Conservation (phyloP, 2,888 invertebrate species). For the Myathropa florea region DNA sequence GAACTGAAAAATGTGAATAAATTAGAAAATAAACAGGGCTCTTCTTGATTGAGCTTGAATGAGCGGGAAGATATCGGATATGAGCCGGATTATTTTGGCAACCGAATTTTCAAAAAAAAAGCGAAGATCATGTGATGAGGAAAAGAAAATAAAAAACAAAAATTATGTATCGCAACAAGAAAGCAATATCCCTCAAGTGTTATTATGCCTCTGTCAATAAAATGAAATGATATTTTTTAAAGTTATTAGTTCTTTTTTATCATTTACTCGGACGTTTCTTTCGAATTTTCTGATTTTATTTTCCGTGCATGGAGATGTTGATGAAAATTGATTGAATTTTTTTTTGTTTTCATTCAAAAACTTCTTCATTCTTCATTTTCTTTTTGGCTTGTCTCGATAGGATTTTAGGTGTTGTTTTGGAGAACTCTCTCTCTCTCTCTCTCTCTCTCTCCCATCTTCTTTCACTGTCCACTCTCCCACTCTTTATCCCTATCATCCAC, state of each 20-base stretch:
- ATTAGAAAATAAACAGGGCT: not conserved
- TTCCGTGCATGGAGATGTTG: too few species aligned
- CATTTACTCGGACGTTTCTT: not conserved
- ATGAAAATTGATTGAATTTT: not conserved
- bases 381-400: too few species aligned
- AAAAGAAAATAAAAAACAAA: not conserved
- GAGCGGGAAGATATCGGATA: too few species aligned
- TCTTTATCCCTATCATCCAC: not conserved
- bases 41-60: not conserved
- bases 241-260: not conserved
- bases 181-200: not conserved
- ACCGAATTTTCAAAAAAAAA: too few species aligned
- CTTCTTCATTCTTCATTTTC: too few species aligned
- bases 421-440: too few species aligned
- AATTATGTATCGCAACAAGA: not conserved
- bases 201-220: not conserved
- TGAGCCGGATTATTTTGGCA: not conserved
- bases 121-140: not conserved
- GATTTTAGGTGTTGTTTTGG: too few species aligned
- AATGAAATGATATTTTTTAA: not conserved
- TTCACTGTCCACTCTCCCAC: too few species aligned
- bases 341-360: too few species aligned
- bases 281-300: not conserved
- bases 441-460: too few species aligned
- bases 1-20: not conserved